Conservation (phyloP, 2,113 vertebrate species). For the Pardalotus punctatus region DNA sequence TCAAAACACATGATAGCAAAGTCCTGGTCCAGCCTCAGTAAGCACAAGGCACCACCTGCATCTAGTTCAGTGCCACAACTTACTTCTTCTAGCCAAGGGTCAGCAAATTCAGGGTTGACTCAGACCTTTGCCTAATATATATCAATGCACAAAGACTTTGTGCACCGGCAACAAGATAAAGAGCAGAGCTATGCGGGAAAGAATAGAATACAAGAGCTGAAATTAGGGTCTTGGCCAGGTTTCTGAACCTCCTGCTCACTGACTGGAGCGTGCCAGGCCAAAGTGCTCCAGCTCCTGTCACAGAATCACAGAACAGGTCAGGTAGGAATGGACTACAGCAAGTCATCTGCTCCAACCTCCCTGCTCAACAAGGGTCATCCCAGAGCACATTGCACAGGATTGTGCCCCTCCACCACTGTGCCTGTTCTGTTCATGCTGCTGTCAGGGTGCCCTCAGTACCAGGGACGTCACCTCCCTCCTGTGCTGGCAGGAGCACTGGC, state of each 20-base stretch:
- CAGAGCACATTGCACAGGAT: not conserved
- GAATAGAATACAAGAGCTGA: not conserved
- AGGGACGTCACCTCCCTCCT: not conserved
- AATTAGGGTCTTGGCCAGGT: not conserved
- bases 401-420: not conserved
- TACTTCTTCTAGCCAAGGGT: not conserved
- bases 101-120: not conserved
- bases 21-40: not conserved
- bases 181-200: not conserved
- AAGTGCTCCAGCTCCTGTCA: not conserved
- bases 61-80: not conserved
- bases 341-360: not conserved
- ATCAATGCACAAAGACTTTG: not conserved
- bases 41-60: not conserved
- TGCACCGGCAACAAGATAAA: not conserved
- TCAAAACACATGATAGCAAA: not conserved
- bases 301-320: not conserved
- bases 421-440: not conserved
- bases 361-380: not conserved
- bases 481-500: not conserved
- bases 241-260: not conserved
- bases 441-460: not conserved
- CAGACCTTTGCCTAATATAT: not conserved
- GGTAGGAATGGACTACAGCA: rapidly evolving
- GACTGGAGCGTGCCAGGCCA: not conserved